Percentiles rank a stretch among this genome's conserved stretches.
phyloP scores from a whole-genome alignment of 2,797 vertebrate species.

The Esox masquinongy region DNA sequence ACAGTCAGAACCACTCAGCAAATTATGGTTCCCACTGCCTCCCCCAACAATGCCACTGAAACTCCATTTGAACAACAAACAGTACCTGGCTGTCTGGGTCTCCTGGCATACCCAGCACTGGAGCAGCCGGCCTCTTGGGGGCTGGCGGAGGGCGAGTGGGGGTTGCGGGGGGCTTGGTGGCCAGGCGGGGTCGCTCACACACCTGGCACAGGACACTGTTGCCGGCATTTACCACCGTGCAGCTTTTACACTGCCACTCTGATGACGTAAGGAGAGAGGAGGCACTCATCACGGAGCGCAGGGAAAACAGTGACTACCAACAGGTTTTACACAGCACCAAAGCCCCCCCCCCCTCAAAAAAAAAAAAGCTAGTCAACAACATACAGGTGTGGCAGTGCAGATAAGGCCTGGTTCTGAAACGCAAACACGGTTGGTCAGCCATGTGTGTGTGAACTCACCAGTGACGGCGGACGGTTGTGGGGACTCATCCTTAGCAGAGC shows the following conservation, averaged over 20 bases:
- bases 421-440: neutral
- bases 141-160: slow-evolving; percentile 69
- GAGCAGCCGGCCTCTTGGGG: slow-evolving; percentile 66
- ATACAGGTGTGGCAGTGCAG: neutral
- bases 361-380: neutral
- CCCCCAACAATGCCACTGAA: neutral
- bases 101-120: slow-evolving; percentile 61
- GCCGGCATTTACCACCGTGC: slow-evolving; percentile 83
- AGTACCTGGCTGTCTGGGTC: slow-evolving; percentile 74
- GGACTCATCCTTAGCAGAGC: slow-evolving; percentile 57
- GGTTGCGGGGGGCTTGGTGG: slow-evolving; percentile 74
- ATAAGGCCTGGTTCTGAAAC: neutral
- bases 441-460: slow-evolving; percentile 51
- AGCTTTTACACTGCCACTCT: slow-evolving; percentile 89
- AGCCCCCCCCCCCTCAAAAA: too few relatives aligned
- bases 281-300: neutral
- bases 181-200: slow-evolving; percentile 88
- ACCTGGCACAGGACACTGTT: slow-evolving; percentile 84
- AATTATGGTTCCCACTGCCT: too few relatives aligned
- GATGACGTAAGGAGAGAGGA: neutral
- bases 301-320: slow-evolving; percentile 34
- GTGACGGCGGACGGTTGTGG: slow-evolving; percentile 62
- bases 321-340: neutral
- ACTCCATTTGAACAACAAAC: neutral
- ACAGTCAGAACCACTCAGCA: neutral